Conservation (phyloP, 2,797 vertebrate species). For the Chiloscyllium punctatum region DNA sequence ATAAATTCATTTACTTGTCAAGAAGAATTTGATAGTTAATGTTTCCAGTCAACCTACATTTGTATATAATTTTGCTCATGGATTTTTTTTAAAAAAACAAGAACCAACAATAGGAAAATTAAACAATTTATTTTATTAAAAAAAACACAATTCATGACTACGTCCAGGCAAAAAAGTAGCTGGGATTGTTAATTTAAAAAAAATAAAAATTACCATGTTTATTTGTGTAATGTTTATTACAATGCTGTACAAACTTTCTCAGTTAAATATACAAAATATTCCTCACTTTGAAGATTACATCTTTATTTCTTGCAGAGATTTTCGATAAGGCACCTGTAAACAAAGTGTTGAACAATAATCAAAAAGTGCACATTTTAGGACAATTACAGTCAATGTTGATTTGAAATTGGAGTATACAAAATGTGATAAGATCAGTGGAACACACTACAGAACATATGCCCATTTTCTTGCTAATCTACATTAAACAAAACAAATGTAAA, state of each 20-base stretch:
- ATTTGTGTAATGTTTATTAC: not conserved
- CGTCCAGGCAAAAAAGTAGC: not conserved
- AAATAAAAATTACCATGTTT: not conserved
- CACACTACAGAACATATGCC: not conserved
- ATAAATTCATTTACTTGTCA: not conserved
- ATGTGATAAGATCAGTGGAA: no score
- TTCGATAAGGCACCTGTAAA: constrained; percentile 17
- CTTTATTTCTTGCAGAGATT: not conserved
- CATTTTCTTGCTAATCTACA: no score
- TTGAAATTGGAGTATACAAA: not conserved
- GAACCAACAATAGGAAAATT: not conserved
- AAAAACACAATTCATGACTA: not conserved
- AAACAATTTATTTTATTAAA: constrained; percentile 1
- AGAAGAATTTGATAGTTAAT: not conserved
- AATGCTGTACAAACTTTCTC: not conserved
- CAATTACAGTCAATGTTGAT: not conserved
- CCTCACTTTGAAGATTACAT: constrained; percentile 4
- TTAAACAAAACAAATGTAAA: not conserved
- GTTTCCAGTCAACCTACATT: not conserved
- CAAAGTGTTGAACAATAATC: not conserved
- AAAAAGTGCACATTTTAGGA: not conserved
- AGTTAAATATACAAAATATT: not conserved
- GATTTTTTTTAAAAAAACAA: not conserved
- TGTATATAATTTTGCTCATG: not conserved
- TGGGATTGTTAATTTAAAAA: not conserved